Conservation (phyloP, 2,797 vertebrate genomes). For the Spinus pinus region DNA sequence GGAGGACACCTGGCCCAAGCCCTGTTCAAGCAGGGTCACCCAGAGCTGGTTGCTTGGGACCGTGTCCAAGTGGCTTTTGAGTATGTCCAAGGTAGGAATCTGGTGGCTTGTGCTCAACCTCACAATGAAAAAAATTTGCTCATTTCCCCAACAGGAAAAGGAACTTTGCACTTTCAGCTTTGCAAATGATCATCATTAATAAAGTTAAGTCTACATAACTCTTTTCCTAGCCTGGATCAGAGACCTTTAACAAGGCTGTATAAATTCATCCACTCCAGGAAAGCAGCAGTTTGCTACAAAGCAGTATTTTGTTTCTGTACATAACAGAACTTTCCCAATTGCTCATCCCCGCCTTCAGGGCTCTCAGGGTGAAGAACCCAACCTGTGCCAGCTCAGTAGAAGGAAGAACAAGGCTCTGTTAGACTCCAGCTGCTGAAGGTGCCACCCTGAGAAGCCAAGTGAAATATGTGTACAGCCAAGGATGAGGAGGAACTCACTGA, state of each 20-base stretch:
- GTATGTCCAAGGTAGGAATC: neutral
- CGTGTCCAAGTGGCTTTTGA: neutral
- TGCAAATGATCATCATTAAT: neutral
- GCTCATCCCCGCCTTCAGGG: neutral
- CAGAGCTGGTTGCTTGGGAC: neutral
- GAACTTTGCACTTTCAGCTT: neutral
- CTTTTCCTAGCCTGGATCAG: neutral
- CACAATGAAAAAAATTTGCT: neutral
- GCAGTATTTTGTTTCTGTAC: neutral
- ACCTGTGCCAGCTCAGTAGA: neutral
- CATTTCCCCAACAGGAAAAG: neutral
- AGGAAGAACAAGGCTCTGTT: rapidly evolving
- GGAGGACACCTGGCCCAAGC: neutral
- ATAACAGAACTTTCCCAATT: neutral
- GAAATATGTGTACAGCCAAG: neutral
- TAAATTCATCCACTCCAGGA: neutral
- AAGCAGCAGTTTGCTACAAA: neutral
- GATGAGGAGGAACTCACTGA: neutral
- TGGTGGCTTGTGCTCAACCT: neutral
- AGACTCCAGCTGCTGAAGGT: neutral
- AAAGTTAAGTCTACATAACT: neutral
- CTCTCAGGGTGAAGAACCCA: neutral
- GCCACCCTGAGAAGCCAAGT: neutral
- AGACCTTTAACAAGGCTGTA: neutral
- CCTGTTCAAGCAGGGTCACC: neutral